Evolutionary conservation across 2,797 vertebrate genomes (phyloP).

Genomic region (Neopelma chrysocephalum): DNA sequence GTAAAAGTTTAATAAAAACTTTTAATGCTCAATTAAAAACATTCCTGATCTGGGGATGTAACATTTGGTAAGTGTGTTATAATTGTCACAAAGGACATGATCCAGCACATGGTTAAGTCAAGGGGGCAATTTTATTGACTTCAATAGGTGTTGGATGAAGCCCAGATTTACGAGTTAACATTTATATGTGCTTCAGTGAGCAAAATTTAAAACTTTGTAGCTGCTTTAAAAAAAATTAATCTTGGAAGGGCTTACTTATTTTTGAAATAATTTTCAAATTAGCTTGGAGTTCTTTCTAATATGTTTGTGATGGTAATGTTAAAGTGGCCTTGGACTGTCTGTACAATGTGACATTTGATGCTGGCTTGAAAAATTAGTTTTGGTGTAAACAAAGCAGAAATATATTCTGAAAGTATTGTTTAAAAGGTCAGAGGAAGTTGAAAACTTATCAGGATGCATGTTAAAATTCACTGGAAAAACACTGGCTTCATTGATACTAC

Average conservation of each 20-base stretch:
- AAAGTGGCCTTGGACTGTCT: neutral
- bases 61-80: constrained; percentile 48
- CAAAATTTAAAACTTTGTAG: neutral
- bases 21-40: constrained; percentile 52
- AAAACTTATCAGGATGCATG: constrained; percentile 30
- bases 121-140: constrained; percentile 52
- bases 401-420: constrained; percentile 35
- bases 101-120: constrained; percentile 57
- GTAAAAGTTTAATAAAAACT: constrained; percentile 42
- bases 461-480: constrained; percentile 55
- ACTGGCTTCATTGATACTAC: constrained; percentile 18
- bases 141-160: constrained; percentile 33
- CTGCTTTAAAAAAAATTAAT: neutral
- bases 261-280: neutral
- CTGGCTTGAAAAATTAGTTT: constrained; percentile 38
- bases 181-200: neutral
- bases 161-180: constrained; percentile 36
- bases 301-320: constrained; percentile 13
- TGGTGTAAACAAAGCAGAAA: neutral
- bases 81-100: constrained; percentile 50
- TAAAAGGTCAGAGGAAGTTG: constrained; percentile 49
- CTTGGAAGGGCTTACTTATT: neutral
- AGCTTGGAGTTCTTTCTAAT: neutral
- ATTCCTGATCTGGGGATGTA: constrained; percentile 10
- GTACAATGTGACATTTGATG: constrained; percentile 11